Evolutionary conservation across 2,888 invertebrate species (phyloP).

Genomic region (Drosophila paranaensis): DNA sequence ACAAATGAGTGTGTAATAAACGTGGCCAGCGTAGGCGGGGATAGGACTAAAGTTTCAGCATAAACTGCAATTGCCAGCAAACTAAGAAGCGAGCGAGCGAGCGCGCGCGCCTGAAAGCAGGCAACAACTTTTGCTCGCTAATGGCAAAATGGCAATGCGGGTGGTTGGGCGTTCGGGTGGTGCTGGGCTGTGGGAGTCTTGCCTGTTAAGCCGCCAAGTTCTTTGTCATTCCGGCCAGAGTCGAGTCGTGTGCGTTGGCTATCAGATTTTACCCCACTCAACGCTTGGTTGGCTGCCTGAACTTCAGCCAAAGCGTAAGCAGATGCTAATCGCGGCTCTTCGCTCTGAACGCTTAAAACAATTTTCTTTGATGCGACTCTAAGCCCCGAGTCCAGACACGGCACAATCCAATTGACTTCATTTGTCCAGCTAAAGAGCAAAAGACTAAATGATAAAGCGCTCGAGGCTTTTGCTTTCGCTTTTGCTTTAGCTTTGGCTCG

Average conservation of each 20-base stretch:
- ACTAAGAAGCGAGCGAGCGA: slow-evolving; percentile 40
- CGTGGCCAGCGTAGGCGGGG: slow-evolving; percentile 51
- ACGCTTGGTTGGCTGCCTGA: slow-evolving; percentile 44
- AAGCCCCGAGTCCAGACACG: slow-evolving; percentile 30
- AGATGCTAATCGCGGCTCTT: slow-evolving; percentile 71
- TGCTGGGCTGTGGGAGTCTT: slow-evolving; percentile 5
- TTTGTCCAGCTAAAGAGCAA: slow-evolving; percentile 67
- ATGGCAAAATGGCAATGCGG: slow-evolving; percentile 39
- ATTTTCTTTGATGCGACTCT: slow-evolving; percentile 75
- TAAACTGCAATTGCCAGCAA: slow-evolving; percentile 71
- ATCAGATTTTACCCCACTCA: slow-evolving; percentile 41
- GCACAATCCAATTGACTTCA: slow-evolving; percentile 78
- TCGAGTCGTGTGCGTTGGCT: slow-evolving; percentile 24
- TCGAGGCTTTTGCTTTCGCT: slow-evolving; percentile 21
- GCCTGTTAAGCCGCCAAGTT: slow-evolving; percentile 68
- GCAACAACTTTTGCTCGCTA: slow-evolving; percentile 48
- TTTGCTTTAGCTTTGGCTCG: background rate
- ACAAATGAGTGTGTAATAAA: slow-evolving; percentile 79
- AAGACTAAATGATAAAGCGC: slow-evolving; percentile 70
- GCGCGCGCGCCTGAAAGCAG: slow-evolving; percentile 30
- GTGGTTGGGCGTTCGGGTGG: background rate
- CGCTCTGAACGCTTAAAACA: slow-evolving; percentile 72
- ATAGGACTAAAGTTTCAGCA: slow-evolving; percentile 62
- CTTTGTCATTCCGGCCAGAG: slow-evolving; percentile 56
- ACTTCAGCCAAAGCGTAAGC: slow-evolving; percentile 38